Base-by-base conservation (phyloP, 1,140 invertebrate genomes). In the Paracyclopina nana region DNA sequence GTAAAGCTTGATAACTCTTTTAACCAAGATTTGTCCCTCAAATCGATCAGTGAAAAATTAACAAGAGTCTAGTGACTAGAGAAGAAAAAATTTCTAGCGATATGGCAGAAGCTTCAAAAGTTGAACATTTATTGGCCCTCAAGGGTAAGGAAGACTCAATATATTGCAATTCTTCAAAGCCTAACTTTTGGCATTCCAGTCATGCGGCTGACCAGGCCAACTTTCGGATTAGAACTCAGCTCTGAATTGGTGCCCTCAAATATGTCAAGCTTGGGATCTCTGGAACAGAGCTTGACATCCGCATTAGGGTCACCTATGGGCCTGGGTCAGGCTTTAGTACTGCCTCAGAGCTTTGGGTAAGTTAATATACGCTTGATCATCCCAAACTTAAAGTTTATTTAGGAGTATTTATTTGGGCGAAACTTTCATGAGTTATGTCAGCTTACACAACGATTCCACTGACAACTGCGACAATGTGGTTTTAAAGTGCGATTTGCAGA, bases 341-440 rank as follows among this genome's bases (percentile, higher is more conserved):
- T 95, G 24, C 91, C 92, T 30, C 88, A 95, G 70, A 91, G 83
- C 64, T 94, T 95, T 71, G 88, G 79, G 88, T 67, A 42, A 28
- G 25, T 31, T 25, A 46, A 45, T 31, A 4, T 40, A 28, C 45
- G 25, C 46, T 46, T 46, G 53, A 44, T 56, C 11, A 54, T 41
- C 49, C 56, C 28, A 46, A 26, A 48, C 14, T 46, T 18, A 38
- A 4, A 38, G 24, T n/a, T 14, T 46, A 44, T 41, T 16, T 62
- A 79, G 79, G 42, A 81, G 79, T 64, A 80, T 83, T 57, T 82
- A 82, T 64, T 63, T 84, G 22, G 94, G 94, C 16, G 92, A 97
- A 73, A 96, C 87, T 20, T 97, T 97, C 70, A 87, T 90, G 1
- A 88, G 90, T 64, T 96, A 94, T 62, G 78, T 98, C 45, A 91